phyloP scores from a whole-genome alignment of 2,113 vertebrate species.

The Cinclus mexicanus region DNA sequence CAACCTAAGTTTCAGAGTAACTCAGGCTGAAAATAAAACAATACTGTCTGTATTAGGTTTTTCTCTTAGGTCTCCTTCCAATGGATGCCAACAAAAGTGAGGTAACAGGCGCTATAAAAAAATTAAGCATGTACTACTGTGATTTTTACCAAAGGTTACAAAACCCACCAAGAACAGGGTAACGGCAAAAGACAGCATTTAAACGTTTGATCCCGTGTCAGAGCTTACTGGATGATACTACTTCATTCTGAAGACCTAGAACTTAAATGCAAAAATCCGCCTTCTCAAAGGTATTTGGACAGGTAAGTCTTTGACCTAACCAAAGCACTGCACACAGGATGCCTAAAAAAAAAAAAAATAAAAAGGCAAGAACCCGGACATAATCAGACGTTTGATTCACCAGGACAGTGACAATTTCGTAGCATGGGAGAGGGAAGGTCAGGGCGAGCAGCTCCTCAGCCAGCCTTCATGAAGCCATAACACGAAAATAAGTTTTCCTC shows the following conservation, averaged over 20 bases:
- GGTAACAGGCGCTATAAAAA: background rate
- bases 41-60: background rate
- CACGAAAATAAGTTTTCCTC: background rate
- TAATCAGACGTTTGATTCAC: background rate
- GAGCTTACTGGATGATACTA: background rate
- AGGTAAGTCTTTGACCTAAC: background rate
- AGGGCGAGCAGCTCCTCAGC: background rate
- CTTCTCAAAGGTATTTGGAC: background rate
- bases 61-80: background rate
- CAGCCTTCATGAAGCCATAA: background rate
- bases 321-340: fast-evolving
- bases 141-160: background rate
- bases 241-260: background rate
- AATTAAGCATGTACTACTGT: background rate
- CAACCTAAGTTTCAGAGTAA: background rate
- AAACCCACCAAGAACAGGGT: background rate
- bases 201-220: background rate
- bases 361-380: too few relatives aligned
- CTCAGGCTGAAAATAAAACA: background rate
- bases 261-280: background rate
- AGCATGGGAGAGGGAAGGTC: background rate
- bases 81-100: background rate
- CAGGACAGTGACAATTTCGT: background rate
- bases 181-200: background rate
- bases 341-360: background rate